These are phyloP conservation scores for Theristicus caerulescens DNA, from an alignment of 2,113 vertebrate genomes.

Conservation along the genomic window DNA sequence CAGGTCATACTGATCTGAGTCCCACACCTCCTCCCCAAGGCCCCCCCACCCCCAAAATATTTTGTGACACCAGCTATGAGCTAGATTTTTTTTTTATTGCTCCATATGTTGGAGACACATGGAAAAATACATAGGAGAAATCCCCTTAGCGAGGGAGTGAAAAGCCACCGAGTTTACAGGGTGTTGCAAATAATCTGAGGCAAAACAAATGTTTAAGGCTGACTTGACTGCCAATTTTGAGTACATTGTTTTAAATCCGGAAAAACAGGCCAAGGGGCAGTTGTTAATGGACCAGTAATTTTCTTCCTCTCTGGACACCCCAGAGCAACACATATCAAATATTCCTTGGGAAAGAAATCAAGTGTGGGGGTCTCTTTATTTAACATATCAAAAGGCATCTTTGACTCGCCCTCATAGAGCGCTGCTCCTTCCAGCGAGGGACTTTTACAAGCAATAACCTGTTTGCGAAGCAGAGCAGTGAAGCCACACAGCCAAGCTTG, in stretches of 20 bases:
- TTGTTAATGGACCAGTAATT: slow-evolving; percentile 45
- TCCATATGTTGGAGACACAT: slow-evolving; percentile 17
- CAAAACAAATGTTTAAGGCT: slow-evolving; percentile 44
- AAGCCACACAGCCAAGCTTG: background rate
- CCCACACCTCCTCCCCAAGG: background rate
- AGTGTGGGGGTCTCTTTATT: background rate
- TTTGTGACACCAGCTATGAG: background rate
- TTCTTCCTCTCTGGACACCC: slow-evolving; percentile 38
- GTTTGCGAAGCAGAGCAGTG: background rate
- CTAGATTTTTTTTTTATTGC: background rate
- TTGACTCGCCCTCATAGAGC: background rate
- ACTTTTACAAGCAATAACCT: slow-evolving; percentile 51
- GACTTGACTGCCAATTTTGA: background rate
- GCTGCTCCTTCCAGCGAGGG: background rate
- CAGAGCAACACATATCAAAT: slow-evolving; percentile 26
- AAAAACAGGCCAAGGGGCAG: slow-evolving; percentile 27
- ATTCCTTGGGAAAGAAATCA: slow-evolving; percentile 9
- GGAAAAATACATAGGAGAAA: background rate
- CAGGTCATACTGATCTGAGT: background rate
- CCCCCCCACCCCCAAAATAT: background rate
- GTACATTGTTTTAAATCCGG: background rate
- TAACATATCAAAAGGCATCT: background rate
- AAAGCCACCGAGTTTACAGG: slow-evolving; percentile 49
- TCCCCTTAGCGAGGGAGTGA: background rate
- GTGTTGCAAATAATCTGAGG: slow-evolving; percentile 47